Conservation (phyloP, 2,113 vertebrate genomes). For the Ameiurus melas region DNA sequence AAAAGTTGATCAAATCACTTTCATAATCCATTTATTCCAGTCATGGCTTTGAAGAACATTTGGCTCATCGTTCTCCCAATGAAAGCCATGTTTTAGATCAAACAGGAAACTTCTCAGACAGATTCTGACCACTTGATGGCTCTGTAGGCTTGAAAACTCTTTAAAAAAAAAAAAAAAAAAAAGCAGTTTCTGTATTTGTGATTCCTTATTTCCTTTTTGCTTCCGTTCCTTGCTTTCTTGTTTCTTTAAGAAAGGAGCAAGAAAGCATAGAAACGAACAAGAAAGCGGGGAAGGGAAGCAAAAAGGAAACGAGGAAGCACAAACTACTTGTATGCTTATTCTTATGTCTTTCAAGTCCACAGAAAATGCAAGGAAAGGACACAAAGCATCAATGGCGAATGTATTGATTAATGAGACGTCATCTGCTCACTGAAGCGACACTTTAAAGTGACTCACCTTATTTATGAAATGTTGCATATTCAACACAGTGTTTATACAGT, state of each 20-base stretch:
- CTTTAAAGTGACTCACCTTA: background rate
- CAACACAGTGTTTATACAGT: background rate
- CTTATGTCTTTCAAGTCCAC: background rate
- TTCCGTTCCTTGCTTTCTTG: background rate
- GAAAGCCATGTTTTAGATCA: background rate
- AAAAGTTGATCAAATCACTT: background rate
- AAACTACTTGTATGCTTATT: background rate
- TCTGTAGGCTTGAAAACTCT: background rate
- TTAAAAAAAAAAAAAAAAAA: too few species aligned
- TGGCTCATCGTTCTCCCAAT: background rate
- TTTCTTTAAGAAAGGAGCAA: background rate
- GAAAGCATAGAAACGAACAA: background rate
- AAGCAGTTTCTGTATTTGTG: background rate
- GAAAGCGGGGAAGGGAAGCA: background rate
- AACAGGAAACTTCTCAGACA: background rate
- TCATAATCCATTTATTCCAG: background rate
- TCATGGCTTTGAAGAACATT: background rate
- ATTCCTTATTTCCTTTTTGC: background rate
- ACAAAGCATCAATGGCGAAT: background rate
- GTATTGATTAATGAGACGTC: background rate
- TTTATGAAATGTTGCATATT: background rate
- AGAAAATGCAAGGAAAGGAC: too few species aligned
- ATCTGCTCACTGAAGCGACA: background rate
- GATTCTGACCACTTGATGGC: conserved; percentile 27
- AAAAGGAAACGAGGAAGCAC: background rate